These are phyloP conservation scores for Pycnomerus fuliginosus DNA, from an alignment of 2,888 invertebrate species.

Conservation along the genomic window DNA sequence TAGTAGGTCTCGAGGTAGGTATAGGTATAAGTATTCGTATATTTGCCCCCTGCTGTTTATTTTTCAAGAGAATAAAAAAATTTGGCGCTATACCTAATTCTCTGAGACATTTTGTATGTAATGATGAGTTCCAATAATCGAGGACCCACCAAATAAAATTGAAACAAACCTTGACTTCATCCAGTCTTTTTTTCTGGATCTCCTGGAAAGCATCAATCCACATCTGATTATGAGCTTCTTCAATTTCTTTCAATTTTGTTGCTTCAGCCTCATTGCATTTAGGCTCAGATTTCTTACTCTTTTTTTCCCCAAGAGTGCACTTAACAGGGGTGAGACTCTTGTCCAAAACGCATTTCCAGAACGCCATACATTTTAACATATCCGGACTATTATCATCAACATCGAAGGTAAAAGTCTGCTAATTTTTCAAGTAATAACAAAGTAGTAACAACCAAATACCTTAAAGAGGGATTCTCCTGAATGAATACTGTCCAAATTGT, in stretches of 20 bases:
- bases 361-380: conserved; percentile 38
- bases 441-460: conserved; percentile 20
- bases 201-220: conserved; percentile 33
- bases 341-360: conserved; percentile 39
- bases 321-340: conserved; percentile 39
- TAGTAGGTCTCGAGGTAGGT: too few species aligned
- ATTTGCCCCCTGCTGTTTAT: too few species aligned
- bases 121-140: too few species aligned
- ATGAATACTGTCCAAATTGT: conserved; percentile 25
- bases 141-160: too few species aligned
- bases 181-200: conserved; percentile 32
- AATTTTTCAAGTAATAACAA: conserved; percentile 3
- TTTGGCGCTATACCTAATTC: too few species aligned
- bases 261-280: conserved; percentile 6
- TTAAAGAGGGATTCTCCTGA: conserved; percentile 40
- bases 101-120: too few species aligned
- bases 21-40: too few species aligned
- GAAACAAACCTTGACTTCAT: conserved; percentile 35
- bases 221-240: conserved; percentile 12
- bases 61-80: too few species aligned
- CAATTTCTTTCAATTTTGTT: conserved; percentile 6
- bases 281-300: conserved; percentile 2
- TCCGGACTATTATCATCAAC: conserved; percentile 32
- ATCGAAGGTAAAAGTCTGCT: conserved; percentile 36
- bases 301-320: conserved; percentile 32